Conservation (phyloP, 1,140 invertebrate genomes). For the Rhyacophila brunnea region DNA sequence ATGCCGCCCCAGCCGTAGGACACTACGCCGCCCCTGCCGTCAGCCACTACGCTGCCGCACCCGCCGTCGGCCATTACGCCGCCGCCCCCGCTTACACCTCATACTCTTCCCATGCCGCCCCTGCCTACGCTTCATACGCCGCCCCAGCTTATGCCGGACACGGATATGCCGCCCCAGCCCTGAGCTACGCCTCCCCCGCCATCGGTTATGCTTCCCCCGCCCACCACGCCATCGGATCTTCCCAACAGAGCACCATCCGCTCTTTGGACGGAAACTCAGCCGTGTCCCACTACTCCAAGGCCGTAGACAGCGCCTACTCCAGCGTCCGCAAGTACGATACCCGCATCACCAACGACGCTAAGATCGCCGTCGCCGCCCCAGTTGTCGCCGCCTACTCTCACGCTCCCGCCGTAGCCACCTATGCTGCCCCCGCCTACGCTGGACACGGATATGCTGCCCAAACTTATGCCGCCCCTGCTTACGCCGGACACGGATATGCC, state of each 20-base stretch:
- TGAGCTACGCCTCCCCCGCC: conserved; percentile 38
- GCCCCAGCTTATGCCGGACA: conserved; percentile 33
- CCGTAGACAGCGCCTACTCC: conserved; percentile 63
- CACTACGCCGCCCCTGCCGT: conserved; percentile 40
- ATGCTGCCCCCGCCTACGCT: conserved; percentile 25
- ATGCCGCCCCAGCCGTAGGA: conserved; percentile 29
- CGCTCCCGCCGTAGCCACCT: conserved; percentile 31
- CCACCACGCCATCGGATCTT: conserved; percentile 53
- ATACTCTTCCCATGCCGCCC: conserved; percentile 41
- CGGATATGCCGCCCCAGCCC: conserved; percentile 22
- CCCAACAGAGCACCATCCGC: conserved; percentile 57
- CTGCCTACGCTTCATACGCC: conserved; percentile 48
- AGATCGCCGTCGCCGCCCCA: conserved; percentile 41
- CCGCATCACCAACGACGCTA: conserved; percentile 59
- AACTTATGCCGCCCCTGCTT: conserved; percentile 35
- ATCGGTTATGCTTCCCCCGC: conserved; percentile 29
- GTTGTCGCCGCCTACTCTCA: conserved; percentile 35
- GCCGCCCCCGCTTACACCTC: conserved; percentile 31
- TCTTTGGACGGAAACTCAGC: conserved; percentile 57
- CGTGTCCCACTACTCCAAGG: conserved; percentile 60
- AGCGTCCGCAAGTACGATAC: conserved; percentile 62
- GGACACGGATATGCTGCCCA: conserved; percentile 13
- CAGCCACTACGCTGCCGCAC: conserved; percentile 30
- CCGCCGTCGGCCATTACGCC: conserved; percentile 34
- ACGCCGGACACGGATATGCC: conserved; percentile 38